Percentiles rank a stretch among this genome's conserved stretches.
phyloP scores from a whole-genome alignment of 2,113 vertebrate genomes.

The Otolemur garnettii region DNA sequence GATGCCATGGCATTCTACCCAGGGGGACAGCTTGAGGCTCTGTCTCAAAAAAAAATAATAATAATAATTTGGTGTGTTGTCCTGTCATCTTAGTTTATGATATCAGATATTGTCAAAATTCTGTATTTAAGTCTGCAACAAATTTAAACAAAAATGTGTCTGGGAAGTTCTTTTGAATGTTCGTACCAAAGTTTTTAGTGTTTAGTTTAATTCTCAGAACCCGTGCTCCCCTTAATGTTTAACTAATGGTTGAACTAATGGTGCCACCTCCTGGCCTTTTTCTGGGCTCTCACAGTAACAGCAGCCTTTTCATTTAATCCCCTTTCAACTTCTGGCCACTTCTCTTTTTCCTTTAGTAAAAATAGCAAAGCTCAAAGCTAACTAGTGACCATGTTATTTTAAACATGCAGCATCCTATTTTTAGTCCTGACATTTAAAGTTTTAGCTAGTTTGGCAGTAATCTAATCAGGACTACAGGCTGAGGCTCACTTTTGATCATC shows the following conservation, averaged over 20 bases:
- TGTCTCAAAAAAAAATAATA: not conserved
- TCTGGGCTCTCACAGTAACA: conserved; percentile 19
- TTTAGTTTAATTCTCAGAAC: conserved; percentile 24
- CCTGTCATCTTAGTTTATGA: conserved; percentile 26
- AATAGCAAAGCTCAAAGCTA: conserved; percentile 78
- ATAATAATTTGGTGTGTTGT: conserved; percentile 47
- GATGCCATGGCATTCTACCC: too few relatives aligned
- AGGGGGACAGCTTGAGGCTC: too few relatives aligned
- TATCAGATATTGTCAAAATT: conserved; percentile 51
- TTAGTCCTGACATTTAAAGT: conserved; percentile 81
- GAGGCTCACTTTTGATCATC: conserved; percentile 64
- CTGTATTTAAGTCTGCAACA: conserved; percentile 18
- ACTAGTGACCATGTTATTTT: conserved; percentile 78
- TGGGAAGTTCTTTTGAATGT: conserved; percentile 3
- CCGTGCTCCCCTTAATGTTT: not conserved
- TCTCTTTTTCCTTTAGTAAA: conserved; percentile 77
- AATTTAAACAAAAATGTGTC: conserved; percentile 31
- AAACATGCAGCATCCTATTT: conserved; percentile 79
- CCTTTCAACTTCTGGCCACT: conserved; percentile 58
- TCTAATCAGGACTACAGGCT: conserved; percentile 67
- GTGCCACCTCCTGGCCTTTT: conserved; percentile 65
- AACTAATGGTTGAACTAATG: conserved; percentile 3
- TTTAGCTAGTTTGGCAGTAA: conserved; percentile 81
- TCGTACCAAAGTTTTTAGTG: conserved; percentile 17
- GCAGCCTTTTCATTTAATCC: conserved; percentile 58